phyloP scores from a whole-genome alignment of 2,888 invertebrate species.

The Papilio gigon region DNA sequence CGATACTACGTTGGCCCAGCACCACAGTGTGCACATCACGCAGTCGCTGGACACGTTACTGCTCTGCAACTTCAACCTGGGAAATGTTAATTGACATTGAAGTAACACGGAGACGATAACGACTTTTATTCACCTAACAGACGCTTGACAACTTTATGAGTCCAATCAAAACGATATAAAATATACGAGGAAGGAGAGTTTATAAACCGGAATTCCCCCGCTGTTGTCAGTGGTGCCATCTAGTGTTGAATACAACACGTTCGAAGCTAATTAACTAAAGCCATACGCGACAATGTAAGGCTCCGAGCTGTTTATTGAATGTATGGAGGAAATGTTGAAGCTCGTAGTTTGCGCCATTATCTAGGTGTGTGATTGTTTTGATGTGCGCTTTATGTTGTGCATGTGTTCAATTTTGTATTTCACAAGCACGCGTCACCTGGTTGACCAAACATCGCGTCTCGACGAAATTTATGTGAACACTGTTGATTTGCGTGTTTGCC shows the following conservation, averaged over 20 bases:
- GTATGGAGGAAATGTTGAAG: conserved; percentile 4
- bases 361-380: conserved; percentile 8
- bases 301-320: conserved; percentile 5
- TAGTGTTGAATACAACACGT: background rate
- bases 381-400: background rate
- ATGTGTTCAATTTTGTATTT: background rate
- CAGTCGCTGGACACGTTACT: background rate
- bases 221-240: background rate
- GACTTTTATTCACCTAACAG: background rate
- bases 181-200: background rate
- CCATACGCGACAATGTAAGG: conserved; percentile 7
- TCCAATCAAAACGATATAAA: conserved; percentile 18
- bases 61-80: background rate
- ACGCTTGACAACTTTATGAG: conserved; percentile 9
- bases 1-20: too few relatives aligned
- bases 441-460: background rate
- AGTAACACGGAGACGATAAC: background rate
- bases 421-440: background rate
- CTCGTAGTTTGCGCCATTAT: conserved; percentile 26
- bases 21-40: too few relatives aligned
- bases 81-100: background rate
- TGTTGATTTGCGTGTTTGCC: background rate
- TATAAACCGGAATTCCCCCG: conserved; percentile 11
- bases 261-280: conserved; percentile 11
- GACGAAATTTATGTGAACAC: background rate